Evolutionary conservation across 2,113 vertebrate genomes (phyloP), one percentile per base, ranked within the genome.

Genomic region (Caranx ignobilis): DNA sequence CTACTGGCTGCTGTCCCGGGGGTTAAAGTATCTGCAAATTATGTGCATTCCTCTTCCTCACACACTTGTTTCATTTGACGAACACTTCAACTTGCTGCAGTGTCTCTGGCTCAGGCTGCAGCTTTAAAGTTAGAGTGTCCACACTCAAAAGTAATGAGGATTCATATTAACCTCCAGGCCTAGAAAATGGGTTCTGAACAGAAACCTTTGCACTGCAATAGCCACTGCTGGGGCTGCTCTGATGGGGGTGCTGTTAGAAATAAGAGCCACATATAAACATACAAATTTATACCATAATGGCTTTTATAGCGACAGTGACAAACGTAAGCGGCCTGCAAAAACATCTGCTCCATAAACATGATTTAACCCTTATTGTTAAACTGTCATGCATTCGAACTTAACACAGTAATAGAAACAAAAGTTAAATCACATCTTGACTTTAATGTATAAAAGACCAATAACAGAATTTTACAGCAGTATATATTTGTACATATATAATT

Each of bases 401-500:
- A 70, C 34, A 59, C 6, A 10, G 19, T 6, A 71, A 47, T 4
- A 41, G 43, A 59, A 62, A 67, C 32, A 56, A 11, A 41, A 47
- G 54, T 83, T 89, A 77, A 89, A 88, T 88, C 85, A 86, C 75
- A 77, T 63, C 32, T 82, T 77, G 62, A 86, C 71, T 92, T 92
- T 89, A 91, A 83, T 91, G 81, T 93, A 92, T 75, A 91, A 91
- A 93, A 89, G 67, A 77, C 61, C 68, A 77, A 65, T 50, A 74
- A 83, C 47, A 63, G 60, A 71, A 85, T 82, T 59, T 70, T 86
- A 81, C 78, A 87, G 81, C 72, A 57, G 73, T 31, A 75, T 84
- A 67, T 86, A 83, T 67, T 71, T 71, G 55, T 83, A 85, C 79
- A 84, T 77, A 83, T 66, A 80, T 86, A n/a, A 61, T 89, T 69